A percentile compares a stretch with the other conserved stretches of the same genome.
Evolutionary conservation across 2,113 vertebrate genomes (phyloP).

Genomic region (Brachyistius frenatus): DNA sequence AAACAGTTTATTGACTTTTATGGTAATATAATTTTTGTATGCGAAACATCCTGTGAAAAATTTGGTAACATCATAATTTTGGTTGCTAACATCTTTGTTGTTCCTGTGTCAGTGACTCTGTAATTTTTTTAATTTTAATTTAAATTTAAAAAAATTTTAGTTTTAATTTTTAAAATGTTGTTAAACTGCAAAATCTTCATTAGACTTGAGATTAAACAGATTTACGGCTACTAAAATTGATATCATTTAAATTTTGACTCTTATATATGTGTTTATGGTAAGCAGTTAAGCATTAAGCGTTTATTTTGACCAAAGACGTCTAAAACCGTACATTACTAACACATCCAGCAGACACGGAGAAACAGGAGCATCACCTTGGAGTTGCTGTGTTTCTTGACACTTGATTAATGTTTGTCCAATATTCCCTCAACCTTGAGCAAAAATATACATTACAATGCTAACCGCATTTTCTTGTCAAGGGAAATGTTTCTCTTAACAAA

Average conservation of each 20-base stretch:
- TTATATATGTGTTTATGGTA: not conserved
- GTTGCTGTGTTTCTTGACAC: not conserved
- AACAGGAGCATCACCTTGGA: not conserved
- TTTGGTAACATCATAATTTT: not conserved
- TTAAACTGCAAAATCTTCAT: not conserved
- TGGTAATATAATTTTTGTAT: not conserved
- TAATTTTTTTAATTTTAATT: not conserved
- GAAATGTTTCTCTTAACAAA: no score
- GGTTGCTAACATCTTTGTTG: not conserved
- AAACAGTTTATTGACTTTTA: not conserved
- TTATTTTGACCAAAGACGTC: not conserved
- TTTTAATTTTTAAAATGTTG: not conserved
- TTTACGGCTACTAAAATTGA: not conserved
- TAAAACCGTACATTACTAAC: not conserved
- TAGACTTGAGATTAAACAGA: not conserved
- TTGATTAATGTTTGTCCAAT: not conserved
- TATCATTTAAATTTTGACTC: not conserved
- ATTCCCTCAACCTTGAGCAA: not conserved
- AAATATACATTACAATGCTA: not conserved
- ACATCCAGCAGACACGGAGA: not conserved
- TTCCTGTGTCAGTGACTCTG: not conserved
- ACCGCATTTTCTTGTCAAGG: not conserved
- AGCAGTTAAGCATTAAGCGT: not conserved
- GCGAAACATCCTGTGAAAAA: not conserved
- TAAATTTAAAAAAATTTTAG: not conserved